Evolutionary conservation across 2,113 vertebrate genomes (phyloP).

Genomic region (Corythaeola cristata): DNA sequence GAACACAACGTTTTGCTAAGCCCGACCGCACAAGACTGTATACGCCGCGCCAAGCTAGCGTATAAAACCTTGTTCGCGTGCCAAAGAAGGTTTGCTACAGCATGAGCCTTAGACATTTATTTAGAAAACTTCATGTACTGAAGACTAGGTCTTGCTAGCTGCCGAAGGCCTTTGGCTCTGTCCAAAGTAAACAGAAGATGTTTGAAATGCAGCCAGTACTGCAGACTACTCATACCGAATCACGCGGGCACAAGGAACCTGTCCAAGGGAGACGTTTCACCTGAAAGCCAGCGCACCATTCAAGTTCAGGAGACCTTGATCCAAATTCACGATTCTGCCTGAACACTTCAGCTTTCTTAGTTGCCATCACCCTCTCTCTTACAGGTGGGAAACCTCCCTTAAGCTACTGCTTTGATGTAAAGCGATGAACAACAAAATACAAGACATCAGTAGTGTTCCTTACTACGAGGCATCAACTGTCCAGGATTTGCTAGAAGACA

Average conservation of each 20-base stretch:
- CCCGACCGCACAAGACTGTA: not conserved
- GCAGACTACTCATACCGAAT: not conserved
- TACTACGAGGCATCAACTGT: not conserved
- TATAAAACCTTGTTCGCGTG: not conserved
- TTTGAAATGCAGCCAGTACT: not conserved
- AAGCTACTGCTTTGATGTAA: not conserved
- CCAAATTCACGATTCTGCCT: not conserved
- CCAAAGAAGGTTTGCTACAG: not conserved
- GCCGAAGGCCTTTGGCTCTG: not conserved
- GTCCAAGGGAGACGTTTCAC: not conserved
- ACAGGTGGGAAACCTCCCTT: not conserved
- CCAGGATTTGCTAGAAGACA: not conserved
- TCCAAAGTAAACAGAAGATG: not conserved
- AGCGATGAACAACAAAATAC: not conserved
- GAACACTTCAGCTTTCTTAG: not conserved
- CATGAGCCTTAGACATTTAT: not conserved
- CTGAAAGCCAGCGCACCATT: not conserved
- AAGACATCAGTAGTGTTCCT: not conserved
- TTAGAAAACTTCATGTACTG: not conserved
- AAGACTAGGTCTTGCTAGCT: not conserved
- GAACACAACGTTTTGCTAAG: not conserved
- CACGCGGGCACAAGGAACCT: rapidly evolving
- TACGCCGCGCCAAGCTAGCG: not conserved
- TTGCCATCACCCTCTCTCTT: not conserved
- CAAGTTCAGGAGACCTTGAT: not conserved